These are phyloP conservation scores for Aricia artaxerxes DNA, from an alignment of 2,888 invertebrate genomes.

Conservation along the genomic window DNA sequence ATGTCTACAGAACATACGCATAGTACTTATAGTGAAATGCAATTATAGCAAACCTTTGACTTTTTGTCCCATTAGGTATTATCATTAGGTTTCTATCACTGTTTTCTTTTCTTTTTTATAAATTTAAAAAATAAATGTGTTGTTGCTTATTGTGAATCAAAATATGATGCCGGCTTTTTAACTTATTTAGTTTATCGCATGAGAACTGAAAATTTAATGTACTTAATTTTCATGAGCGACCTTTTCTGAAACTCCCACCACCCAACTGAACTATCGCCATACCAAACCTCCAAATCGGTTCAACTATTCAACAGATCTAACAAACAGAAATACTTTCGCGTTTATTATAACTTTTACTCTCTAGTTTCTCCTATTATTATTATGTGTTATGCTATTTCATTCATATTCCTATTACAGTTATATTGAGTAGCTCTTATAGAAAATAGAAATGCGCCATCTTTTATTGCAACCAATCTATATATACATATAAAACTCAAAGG, in stretches of 20 bases:
- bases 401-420: background rate
- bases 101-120: background rate
- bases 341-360: background rate
- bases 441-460: background rate
- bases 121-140: too few species aligned
- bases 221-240: too few species aligned
- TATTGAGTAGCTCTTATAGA: background rate
- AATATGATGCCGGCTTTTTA: too few species aligned
- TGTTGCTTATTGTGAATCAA: too few species aligned
- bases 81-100: background rate
- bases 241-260: too few species aligned
- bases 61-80: background rate
- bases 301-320: too few species aligned
- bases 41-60: constrained; percentile 3
- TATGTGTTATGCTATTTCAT: background rate
- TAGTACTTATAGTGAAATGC: background rate
- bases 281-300: background rate
- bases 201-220: too few species aligned
- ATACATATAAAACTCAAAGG: too few species aligned
- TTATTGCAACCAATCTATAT: background rate
- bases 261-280: background rate
- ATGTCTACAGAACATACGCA: background rate
- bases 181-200: too few species aligned
- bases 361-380: background rate
- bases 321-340: too few species aligned